Base-by-base conservation (phyloP, 2,797 vertebrate species). In the Aldrovandia affinis region DNA sequence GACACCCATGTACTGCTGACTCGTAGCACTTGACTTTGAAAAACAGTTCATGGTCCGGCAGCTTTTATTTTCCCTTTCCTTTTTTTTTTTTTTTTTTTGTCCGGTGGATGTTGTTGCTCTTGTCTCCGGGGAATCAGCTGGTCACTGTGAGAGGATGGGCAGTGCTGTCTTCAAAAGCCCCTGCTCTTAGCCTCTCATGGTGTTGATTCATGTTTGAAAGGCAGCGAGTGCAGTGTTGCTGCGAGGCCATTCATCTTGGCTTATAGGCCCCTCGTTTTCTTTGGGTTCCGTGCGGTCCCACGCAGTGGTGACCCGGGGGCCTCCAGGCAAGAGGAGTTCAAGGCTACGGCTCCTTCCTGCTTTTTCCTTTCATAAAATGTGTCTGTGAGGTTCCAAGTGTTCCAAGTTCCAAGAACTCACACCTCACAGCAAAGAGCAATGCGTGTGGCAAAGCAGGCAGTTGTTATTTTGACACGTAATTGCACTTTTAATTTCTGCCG, bases 21-120 rank as follows among this genome's bases (percentile, higher is more conserved):
- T 79, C 2, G 44, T 28, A 78, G n/a, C 50, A 44, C 50, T 78
- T 78, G 44, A 78, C 77, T 78, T 78, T 78, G 77, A 78, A 78
- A 14, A n/a, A 54, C 47, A 30, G 77, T 78, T 78, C 44, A 78
- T 12, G 47, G 50, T 52, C 47, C n/a, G 47, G 12, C 25, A 28
- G 44, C 54, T 44, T 54, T 30, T 78, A 78, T 78, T 78, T 78
- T 78, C n/a, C 44, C 15, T 54, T 15, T 28, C n/a, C 73, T 18
- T 6, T 78, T 30, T 30, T 54, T 54, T 12, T 30, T n/a, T 25
- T n/a, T 78, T 47, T 6, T 25, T n/a, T 78, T 47, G 6, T 47
- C 8, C 30, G 20, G 6, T 54, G 50, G 47, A 50, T 30, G 15
- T 50, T 52, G 78, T 50, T 79, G 47, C 50, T 28, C 28, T 52